Evolutionary conservation across 1,140 invertebrate genomes (phyloP).

Genomic region (Nasonia vitripennis): DNA sequence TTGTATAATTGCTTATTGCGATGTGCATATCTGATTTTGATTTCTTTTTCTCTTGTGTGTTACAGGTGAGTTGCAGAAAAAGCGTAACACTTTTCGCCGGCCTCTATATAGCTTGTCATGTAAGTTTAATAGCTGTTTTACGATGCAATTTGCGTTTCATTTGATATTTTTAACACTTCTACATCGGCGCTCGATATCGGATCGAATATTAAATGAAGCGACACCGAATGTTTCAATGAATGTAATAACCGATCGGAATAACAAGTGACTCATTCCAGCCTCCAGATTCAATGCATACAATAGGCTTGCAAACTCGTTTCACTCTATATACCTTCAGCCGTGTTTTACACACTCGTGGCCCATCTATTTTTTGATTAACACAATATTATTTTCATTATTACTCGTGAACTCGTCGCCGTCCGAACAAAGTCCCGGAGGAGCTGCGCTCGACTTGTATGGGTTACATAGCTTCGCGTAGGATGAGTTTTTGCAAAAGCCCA

Average conservation of each 20-base stretch:
- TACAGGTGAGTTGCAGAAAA: slow-evolving; percentile 30
- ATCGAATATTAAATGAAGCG: neutral
- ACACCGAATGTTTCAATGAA: neutral
- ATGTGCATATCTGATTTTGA: neutral
- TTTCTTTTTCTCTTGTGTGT: neutral
- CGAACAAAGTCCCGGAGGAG: slow-evolving; percentile 16
- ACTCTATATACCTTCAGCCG: neutral
- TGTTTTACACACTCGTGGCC: neutral
- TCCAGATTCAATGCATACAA: neutral
- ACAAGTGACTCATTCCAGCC: neutral
- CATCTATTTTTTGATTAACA: slow-evolving; percentile 42
- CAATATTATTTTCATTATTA: slow-evolving; percentile 50
- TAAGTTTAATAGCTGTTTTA: neutral
- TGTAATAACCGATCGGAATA: neutral
- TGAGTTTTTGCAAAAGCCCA: slow-evolving; percentile 49
- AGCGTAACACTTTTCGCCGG: neutral
- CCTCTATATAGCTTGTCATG: neutral
- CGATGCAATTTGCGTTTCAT: neutral
- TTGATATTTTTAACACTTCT: neutral
- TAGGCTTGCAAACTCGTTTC: neutral
- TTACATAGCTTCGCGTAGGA: slow-evolving; percentile 22
- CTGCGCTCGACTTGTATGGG: neutral
- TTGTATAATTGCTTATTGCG: neutral
- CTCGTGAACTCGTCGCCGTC: neutral
- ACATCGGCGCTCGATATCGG: neutral